phyloP scores from a whole-genome alignment of 2,113 vertebrate genomes.

The Oryzias javanicus region DNA sequence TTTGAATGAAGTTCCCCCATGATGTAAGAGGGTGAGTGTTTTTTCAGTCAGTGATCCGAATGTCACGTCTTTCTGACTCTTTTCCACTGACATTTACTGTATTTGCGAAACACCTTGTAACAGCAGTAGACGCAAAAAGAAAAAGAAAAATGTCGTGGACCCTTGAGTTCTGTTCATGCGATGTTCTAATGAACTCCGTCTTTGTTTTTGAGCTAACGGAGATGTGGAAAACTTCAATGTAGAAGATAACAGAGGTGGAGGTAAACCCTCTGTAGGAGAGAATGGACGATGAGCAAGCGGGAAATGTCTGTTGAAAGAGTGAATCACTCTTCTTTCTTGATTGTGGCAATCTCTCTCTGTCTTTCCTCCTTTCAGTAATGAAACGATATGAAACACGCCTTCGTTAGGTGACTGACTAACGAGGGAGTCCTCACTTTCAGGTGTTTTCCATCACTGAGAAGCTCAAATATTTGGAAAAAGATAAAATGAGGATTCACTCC shows the following conservation, averaged over 20 bases:
- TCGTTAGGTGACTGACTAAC: slow-evolving; percentile 62
- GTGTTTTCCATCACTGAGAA: slow-evolving; percentile 62
- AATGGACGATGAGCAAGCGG: slow-evolving; percentile 37
- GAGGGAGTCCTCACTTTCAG: slow-evolving; percentile 70
- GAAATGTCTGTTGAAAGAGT: slow-evolving; percentile 37
- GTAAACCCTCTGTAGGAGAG: slow-evolving; percentile 62
- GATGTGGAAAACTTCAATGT: background rate
- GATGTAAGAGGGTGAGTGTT: slow-evolving; percentile 15
- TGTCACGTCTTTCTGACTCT: slow-evolving; percentile 57
- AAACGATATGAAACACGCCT: slow-evolving; percentile 35
- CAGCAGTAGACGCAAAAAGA: background rate
- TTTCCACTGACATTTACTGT: slow-evolving; percentile 74
- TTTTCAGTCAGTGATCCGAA: slow-evolving; percentile 48
- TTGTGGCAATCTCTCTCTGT: slow-evolving; percentile 51
- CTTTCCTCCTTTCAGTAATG: slow-evolving; percentile 61
- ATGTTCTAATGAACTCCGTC: too few relatives aligned
- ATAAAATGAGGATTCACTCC: background rate
- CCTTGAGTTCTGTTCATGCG: too few relatives aligned
- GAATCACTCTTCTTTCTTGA: slow-evolving; percentile 54
- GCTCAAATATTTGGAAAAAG: background rate
- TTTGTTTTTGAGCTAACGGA: background rate
- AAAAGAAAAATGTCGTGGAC: background rate
- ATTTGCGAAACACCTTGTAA: slow-evolving; percentile 28
- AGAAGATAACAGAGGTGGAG: slow-evolving; percentile 19
- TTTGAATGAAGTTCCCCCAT: slow-evolving; percentile 48